phyloP scores from a whole-genome alignment of 2,113 vertebrate genomes.

The Menura novaehollandiae region DNA sequence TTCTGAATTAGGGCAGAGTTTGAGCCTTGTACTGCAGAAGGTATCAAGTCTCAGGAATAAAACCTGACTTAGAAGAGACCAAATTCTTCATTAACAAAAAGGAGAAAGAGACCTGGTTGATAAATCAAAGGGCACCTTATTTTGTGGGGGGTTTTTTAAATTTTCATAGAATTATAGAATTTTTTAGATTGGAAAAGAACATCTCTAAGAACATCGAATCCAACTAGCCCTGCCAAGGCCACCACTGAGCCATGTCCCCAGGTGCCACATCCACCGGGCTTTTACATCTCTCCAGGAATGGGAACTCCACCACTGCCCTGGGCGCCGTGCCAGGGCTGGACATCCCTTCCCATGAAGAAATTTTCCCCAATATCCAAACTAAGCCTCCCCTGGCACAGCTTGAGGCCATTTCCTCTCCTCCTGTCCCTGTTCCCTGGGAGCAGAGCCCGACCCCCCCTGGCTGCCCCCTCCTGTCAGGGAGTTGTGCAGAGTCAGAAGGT shows the following conservation, averaged over 20 bases:
- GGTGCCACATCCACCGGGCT: neutral
- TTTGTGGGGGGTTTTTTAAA: neutral
- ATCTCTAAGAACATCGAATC: neutral
- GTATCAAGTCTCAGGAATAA: neutral
- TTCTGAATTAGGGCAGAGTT: neutral
- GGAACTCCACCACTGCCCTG: neutral
- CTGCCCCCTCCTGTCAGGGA: neutral
- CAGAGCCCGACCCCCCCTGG: fast-evolving
- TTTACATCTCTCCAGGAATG: neutral
- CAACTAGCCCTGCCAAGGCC: neutral
- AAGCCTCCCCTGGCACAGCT: fast-evolving
- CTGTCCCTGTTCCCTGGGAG: neutral
- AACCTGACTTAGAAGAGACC: neutral
- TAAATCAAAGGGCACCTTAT: neutral
- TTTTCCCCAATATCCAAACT: neutral
- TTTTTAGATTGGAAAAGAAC: neutral
- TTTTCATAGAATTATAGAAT: neutral
- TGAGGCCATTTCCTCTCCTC: neutral
- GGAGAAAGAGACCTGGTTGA: neutral
- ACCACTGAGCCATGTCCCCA: too few relatives aligned
- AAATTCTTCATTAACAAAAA: neutral
- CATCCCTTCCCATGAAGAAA: neutral
- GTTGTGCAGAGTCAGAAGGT: neutral
- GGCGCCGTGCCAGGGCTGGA: neutral
- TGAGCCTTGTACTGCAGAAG: neutral